A percentile compares a stretch with the other conserved stretches of the same genome.
phyloP scores from a whole-genome alignment of 1,140 invertebrate genomes.

The Drosophila ironensis region DNA sequence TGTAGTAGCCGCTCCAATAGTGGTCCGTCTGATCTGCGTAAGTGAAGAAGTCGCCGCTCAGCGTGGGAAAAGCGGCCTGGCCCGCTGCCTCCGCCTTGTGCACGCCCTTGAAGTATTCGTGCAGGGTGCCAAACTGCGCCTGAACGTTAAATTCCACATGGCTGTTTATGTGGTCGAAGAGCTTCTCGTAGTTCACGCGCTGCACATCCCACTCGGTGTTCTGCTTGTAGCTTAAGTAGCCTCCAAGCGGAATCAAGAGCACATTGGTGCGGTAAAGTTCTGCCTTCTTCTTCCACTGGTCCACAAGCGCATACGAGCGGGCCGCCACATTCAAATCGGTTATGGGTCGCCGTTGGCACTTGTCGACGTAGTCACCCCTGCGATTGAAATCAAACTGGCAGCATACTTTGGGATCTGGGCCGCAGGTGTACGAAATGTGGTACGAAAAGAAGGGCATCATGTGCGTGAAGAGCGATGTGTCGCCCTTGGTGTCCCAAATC shows the following conservation, averaged over 20 bases:
- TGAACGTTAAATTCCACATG: constrained; percentile 92
- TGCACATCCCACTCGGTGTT: constrained; percentile 97
- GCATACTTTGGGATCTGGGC: constrained; percentile 97
- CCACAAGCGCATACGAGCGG: constrained; percentile 91
- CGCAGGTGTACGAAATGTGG: constrained; percentile 98
- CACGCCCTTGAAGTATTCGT: constrained; percentile 95
- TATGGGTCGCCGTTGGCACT: constrained; percentile 96
- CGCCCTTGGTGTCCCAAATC: constrained; percentile 91
- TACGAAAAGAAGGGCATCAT: constrained; percentile 99
- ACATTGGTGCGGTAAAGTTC: constrained; percentile 95
- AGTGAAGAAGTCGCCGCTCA: constrained; percentile 99
- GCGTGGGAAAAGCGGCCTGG: constrained; percentile 88
- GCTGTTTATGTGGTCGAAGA: constrained; percentile 97
- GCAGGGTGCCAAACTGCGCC: constrained; percentile 88
- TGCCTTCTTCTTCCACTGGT: constrained; percentile 98
- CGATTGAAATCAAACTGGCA: constrained; percentile 99
- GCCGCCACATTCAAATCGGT: constrained; percentile 91
- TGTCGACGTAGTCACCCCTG: constrained; percentile 89
- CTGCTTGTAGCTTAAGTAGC: constrained; percentile 97
- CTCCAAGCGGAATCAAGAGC: constrained; percentile 95
- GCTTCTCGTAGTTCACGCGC: constrained; percentile 94
- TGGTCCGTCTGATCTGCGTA: constrained; percentile 98
- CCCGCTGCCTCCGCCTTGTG: constrained; percentile 83
- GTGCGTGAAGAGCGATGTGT: constrained; percentile 95
- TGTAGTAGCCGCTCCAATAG: constrained; percentile 99